Evolutionary conservation across 2,113 vertebrate species (phyloP), one percentile per base, ranked within the genome.

Genomic region (Alectura lathami): DNA sequence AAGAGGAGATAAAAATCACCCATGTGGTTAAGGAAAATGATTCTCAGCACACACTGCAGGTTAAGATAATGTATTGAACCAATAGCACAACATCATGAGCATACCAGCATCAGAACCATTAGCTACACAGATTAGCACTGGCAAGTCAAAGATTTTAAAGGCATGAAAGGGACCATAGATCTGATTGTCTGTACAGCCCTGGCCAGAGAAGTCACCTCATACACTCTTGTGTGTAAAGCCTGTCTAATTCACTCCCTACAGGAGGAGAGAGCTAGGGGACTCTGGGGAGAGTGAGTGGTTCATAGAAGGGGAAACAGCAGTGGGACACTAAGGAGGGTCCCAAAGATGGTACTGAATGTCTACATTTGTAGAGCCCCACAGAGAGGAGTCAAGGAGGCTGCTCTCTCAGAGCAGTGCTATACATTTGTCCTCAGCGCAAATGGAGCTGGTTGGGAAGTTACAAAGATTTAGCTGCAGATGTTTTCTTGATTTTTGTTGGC

Each of bases 1-100:
- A 85, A 79, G 23, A 82, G 45, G 45, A 92, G 66, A 88, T 82
- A 70, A 94, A 94, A 94, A 69, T 51, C 78, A 87, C 23, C 56
- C 69, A 57, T 66, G 40, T 91, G 67, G 56, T 74, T 81, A 89
- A 63, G 50, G n/a, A 30, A 57, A 80, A 77, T 59, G 34, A 17
- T 76, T 80, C 40, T 67, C 42, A 68, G 80, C 32, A 63, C 57
- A 87, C 77, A 81, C 24, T 66, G 43, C 40, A 69, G 40, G 82
- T 87, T 91, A 87, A 77, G 81, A 68, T 86, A 94, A 69, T 51
- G 20, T 91, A 84, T 84, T 60, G 82, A 87, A 57, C 54, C 50
- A 77, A 77, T 89, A 84, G 74, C 54, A 69, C 34, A n/a, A 6
- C n/a, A 74, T 67, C 70, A 75, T 8, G 27, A 86, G 14, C 0